A percentile compares a stretch with the other conserved stretches of the same genome.
These are phyloP conservation scores for Rhingia rostrata DNA, from an alignment of 2,888 invertebrate genomes.

Conservation along the genomic window DNA sequence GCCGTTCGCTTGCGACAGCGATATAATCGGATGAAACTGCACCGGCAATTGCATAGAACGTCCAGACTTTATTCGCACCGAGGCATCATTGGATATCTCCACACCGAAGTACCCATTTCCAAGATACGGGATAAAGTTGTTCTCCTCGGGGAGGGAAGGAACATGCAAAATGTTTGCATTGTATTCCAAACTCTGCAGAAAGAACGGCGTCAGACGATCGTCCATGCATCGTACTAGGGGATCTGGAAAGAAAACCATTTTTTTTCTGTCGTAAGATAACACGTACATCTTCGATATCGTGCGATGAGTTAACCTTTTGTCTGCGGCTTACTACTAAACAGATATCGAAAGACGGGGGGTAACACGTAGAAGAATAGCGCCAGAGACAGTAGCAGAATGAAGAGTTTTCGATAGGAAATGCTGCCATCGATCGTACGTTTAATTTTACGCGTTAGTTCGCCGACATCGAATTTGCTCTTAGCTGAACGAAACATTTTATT, in stretches of 20 bases:
- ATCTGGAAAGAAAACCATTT: constrained; percentile 76
- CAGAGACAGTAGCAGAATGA: constrained; percentile 83
- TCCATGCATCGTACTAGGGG: constrained; percentile 87
- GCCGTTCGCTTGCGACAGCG: constrained; percentile 84
- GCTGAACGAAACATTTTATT: constrained; percentile 80
- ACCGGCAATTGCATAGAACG: constrained; percentile 87
- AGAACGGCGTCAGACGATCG: constrained; percentile 86
- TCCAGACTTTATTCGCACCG: constrained; percentile 87
- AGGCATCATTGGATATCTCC: constrained; percentile 86
- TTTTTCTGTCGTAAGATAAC: background rate
- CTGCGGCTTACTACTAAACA: constrained; percentile 84
- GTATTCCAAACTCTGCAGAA: constrained; percentile 86
- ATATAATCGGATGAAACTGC: constrained; percentile 87
- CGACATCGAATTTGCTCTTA: constrained; percentile 81
- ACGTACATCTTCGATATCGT: background rate
- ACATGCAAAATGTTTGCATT: constrained; percentile 88
- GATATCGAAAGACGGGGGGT: constrained; percentile 86
- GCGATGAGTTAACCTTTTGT: constrained; percentile 79
- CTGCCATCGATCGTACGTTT: constrained; percentile 81
- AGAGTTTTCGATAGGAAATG: constrained; percentile 81
- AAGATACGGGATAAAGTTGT: constrained; percentile 88
- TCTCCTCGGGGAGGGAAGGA: constrained; percentile 84
- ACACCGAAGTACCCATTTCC: constrained; percentile 90
- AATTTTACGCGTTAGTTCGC: constrained; percentile 80
- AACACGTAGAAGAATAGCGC: constrained; percentile 87